Conservation (phyloP, 2,888 invertebrate species). For the Cephus nigrinus region DNA sequence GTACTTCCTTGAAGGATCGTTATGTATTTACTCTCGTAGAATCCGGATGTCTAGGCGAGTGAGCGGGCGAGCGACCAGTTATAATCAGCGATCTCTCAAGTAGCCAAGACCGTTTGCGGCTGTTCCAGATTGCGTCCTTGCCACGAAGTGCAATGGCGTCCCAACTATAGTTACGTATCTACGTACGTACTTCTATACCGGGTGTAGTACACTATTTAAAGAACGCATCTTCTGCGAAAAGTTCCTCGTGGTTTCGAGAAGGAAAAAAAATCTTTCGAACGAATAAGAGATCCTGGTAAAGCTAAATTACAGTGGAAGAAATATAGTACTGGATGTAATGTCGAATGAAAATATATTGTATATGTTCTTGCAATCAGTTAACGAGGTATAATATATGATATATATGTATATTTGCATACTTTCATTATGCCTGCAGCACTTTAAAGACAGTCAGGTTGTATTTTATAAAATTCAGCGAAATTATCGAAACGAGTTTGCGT, state of each 20-base stretch:
- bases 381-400: neutral
- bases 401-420: neutral
- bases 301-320: neutral
- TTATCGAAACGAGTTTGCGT: neutral
- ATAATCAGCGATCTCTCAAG: slow-evolving; percentile 38
- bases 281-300: neutral
- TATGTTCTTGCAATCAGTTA: neutral
- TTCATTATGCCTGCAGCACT: neutral
- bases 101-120: slow-evolving; percentile 36
- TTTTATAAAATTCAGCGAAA: neutral
- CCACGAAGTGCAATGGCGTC: slow-evolving; percentile 25
- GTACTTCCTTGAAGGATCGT: slow-evolving; percentile 25
- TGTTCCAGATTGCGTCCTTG: slow-evolving; percentile 44
- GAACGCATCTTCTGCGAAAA: neutral
- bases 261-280: neutral
- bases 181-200: neutral
- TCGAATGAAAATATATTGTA: neutral
- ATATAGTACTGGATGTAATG: neutral
- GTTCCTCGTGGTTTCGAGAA: neutral
- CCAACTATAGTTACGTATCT: neutral
- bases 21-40: slow-evolving; percentile 25
- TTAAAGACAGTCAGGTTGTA: neutral
- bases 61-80: slow-evolving; percentile 23
- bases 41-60: slow-evolving; percentile 31
- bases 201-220: neutral